Evolutionary conservation across 2,888 invertebrate genomes (phyloP), one percentile per base, ranked within the genome.

Genomic region (Syrista parreyssii): DNA sequence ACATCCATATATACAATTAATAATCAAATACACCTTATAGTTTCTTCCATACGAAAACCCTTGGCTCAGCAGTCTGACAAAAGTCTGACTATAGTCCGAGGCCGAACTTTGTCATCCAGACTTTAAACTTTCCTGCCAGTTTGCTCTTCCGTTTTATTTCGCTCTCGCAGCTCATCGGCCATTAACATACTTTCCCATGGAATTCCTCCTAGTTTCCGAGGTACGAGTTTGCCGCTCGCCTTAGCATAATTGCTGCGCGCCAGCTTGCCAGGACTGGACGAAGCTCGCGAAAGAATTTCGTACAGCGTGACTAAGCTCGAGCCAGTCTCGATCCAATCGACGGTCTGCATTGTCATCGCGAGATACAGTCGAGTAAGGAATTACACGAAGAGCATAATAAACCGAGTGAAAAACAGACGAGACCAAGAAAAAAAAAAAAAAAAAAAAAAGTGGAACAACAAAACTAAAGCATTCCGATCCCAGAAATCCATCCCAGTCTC

Each of bases 171-270:
- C 55, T 55, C 55, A 55, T 82, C 86, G 85, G 87, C 88, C 87
- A 89, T 91, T 91, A 91, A 89, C 90, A 90, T 91, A 91, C 87
- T 90, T 90, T 82, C 86, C 82, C 78, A 73, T 82, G 80, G 81
- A 81, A 86, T 88, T 88, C 88, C 88, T 87, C 79, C 83, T 78
- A 85, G 86, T 86, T 86, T 86, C 81, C 79, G 80, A 68, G 76
- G 55, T 9, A 55, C 76, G 78, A 82, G 78, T 82, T 82, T 81
- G 79, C 78, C 78, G 82, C 82, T 83, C 81, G 82, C 82, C 81
- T 87, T 86, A 88, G 87, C 89, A 88, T 88, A 89, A 89, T 88
- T 88, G 85, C 82, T 23, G 55, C 23, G 55, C 55, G 55, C 55
- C 55, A 55, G 55, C 23, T 55, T 55, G 55, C 23, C 55, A 55